These are phyloP conservation scores for Netelia virgata DNA, from an alignment of 2,888 invertebrate genomes.

Conservation along the genomic window DNA sequence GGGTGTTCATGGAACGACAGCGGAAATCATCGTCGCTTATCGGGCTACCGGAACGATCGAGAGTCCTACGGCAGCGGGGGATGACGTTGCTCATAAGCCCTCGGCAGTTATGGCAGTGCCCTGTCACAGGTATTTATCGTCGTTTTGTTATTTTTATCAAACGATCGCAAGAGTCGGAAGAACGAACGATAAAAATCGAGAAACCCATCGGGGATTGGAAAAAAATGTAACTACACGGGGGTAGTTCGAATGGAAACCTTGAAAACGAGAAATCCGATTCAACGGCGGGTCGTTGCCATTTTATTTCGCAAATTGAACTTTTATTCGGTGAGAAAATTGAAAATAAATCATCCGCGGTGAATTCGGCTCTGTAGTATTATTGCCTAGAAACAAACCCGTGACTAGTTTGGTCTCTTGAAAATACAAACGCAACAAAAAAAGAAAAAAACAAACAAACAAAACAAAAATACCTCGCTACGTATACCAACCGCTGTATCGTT, in stretches of 20 bases:
- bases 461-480: slow-evolving; percentile 30
- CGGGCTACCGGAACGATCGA: slow-evolving; percentile 61
- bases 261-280: slow-evolving; percentile 20
- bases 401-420: slow-evolving; percentile 53
- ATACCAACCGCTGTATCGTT: slow-evolving; percentile 42
- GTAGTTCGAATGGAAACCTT: background rate
- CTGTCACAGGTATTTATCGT: slow-evolving; percentile 71
- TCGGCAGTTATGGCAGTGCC: slow-evolving; percentile 64
- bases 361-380: slow-evolving; percentile 37
- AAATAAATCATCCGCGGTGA: slow-evolving; percentile 61
- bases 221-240: background rate
- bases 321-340: slow-evolving; percentile 56
- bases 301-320: slow-evolving; percentile 57
- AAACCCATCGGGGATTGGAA: slow-evolving; percentile 4
- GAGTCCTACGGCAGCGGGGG: background rate
- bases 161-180: background rate
- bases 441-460: no score
- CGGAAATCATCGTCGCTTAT: slow-evolving; percentile 67
- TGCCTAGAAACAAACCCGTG: slow-evolving; percentile 44
- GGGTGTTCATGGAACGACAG: slow-evolving; percentile 43
- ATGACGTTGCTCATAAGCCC: slow-evolving; percentile 63
- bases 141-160: slow-evolving; percentile 10
- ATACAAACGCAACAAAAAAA: slow-evolving; percentile 43
- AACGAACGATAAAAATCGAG: background rate
- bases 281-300: slow-evolving; percentile 41